Base-by-base conservation (phyloP, 1,140 invertebrate species). In the Cecropterus lyciades region DNA sequence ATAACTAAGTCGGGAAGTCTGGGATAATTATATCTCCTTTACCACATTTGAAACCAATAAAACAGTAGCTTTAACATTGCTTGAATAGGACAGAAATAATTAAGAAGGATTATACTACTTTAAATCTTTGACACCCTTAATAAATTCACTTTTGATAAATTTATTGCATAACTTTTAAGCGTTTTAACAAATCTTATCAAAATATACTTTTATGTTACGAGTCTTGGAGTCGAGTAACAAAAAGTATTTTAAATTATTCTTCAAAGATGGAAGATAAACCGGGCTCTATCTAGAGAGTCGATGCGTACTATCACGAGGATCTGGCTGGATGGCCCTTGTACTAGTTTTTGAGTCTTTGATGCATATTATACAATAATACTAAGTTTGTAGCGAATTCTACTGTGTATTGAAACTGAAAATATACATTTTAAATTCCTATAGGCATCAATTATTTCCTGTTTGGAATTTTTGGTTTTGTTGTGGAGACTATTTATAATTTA, bases 301-400 rank as follows among this genome's bases (percentile, higher is more conserved):
- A 46, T 59, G 56, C 42, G 37, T 27, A 57, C 40, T 59, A 59
- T 59, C 56, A 16, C 56, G 27, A 59, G 43, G 56, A 59, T 59
- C 56, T 30, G 14, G 24, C 17, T 43, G 43, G 55, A 57, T 46
- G 42, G 14, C 43, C 30, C 56, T 59, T 48, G 56, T 59, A 17
- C 43, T 27, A 46, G 56, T 46, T 46, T 56, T 43, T 30, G 24
- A 51, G 24, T 14, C 42, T 46, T 46, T 46, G 5, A 43, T 57
- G 8, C 20, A 27, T 45, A 59, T 27, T n/a, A 37, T n/a, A 37
- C n/a, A 37, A 37, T 37, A 37, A 37, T 37, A 37, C 33, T 37
- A 37, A 10, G 10, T 37, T 37, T 11, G 33, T 10, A 10, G 10
- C 33, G 9, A 11, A 37, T n/a, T 10, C 1, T 20, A 20, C 20